These are phyloP conservation scores for Phymatocera aterrima DNA, from an alignment of 2,888 invertebrate species.

Conservation along the genomic window DNA sequence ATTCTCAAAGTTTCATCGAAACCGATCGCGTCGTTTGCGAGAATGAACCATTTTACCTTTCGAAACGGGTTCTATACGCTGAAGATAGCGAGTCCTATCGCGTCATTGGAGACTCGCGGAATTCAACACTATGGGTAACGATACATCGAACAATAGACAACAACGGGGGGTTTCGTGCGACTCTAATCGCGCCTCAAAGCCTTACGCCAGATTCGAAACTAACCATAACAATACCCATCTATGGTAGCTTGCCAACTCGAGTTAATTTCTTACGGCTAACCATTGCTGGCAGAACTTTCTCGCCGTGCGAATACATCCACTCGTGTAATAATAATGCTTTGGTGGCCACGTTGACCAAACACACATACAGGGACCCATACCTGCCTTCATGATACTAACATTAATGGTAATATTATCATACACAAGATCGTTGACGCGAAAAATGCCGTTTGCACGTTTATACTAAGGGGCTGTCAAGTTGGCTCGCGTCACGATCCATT, in stretches of 20 bases:
- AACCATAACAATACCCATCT: no score
- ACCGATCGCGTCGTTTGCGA: no score
- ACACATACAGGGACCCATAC: neutral
- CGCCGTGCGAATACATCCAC: conserved; percentile 25
- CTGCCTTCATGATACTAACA: no score
- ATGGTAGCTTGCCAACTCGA: conserved; percentile 20
- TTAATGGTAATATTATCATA: neutral
- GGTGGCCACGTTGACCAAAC: conserved; percentile 32
- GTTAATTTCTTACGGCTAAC: conserved; percentile 23
- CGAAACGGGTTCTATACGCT: no score
- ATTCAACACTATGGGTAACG: no score
- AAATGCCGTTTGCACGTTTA: conserved; percentile 9
- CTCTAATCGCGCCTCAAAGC: no score
- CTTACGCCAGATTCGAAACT: neutral
- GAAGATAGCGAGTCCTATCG: neutral
- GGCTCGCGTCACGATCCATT: conserved; percentile 19
- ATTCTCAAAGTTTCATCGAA: no score
- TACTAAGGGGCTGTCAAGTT: conserved; percentile 14
- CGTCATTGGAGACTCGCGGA: no score
- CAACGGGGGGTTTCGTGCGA: no score
- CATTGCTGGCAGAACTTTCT: conserved; percentile 35
- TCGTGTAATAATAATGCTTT: conserved; percentile 21
- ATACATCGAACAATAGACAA: no score
- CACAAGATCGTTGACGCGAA: conserved; percentile 40
- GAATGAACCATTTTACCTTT: no score